Percentiles rank a stretch among this genome's conserved stretches.
Evolutionary conservation across 2,797 vertebrate genomes (phyloP).

Genomic region (Buphagus erythrorhynchus): DNA sequence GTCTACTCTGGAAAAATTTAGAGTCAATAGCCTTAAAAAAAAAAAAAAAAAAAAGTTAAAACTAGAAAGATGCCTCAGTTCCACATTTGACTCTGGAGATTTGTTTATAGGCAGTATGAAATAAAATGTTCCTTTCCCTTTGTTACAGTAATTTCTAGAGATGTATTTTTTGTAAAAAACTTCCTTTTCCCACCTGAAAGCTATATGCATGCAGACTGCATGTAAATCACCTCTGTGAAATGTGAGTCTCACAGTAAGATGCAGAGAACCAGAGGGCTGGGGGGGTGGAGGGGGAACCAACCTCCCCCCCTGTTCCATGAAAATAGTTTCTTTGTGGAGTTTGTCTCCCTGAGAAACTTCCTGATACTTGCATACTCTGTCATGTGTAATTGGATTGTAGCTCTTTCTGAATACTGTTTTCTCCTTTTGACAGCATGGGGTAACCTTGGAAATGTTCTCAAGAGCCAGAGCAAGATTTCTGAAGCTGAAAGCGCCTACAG

Average conservation of each 20-base stretch:
- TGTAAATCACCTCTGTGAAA: neutral
- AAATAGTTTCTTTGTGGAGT: slow-evolving; percentile 43
- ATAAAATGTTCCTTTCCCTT: neutral
- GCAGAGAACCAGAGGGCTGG: neutral
- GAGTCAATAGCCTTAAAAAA: neutral
- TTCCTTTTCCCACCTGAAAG: neutral
- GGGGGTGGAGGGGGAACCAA: no score
- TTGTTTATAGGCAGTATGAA: neutral
- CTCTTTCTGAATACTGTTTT: slow-evolving; percentile 71
- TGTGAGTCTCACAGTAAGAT: slow-evolving; percentile 5
- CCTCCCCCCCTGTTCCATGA: neutral
- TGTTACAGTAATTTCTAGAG: neutral
- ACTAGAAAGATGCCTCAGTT: neutral
- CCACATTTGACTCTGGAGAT: neutral
- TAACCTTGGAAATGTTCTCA: slow-evolving; percentile 98
- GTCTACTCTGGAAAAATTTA: slow-evolving; percentile 16
- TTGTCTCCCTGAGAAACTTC: slow-evolving; percentile 48
- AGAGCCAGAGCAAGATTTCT: slow-evolving; percentile 95
- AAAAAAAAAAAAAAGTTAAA: neutral
- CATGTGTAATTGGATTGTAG: slow-evolving; percentile 58
- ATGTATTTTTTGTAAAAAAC: neutral
- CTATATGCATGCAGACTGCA: neutral
- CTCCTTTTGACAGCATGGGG: slow-evolving; percentile 91
- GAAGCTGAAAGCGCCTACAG: slow-evolving; percentile 96
- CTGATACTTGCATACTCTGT: slow-evolving; percentile 39